Base-by-base conservation (phyloP, 1,140 invertebrate species). In the Drosophila bifasciata region DNA sequence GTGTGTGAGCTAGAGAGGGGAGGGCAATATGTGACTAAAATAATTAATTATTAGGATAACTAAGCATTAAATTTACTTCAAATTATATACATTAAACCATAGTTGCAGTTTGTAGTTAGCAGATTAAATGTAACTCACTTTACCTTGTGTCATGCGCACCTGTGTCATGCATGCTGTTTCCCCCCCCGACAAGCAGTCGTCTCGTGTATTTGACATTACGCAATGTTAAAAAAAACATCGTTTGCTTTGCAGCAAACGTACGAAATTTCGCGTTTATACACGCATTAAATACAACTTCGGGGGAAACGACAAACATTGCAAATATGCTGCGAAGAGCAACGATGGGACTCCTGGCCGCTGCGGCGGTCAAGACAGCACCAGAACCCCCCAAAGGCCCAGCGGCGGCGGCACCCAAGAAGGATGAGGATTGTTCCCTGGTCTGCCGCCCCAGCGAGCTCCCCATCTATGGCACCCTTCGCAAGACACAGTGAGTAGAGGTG, bases 381-480 rank as follows among this genome's bases (percentile, higher is more conserved):
- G 61, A 66, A n/a, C 41, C 48, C 23, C 25, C 16, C 6, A 68
- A 41, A 40, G 13, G 39, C 23, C 3, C 21, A 36, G 1, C n/a
- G n/a, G n/a, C n/a, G n/a, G n/a, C n/a, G n/a, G n/a, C 8, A 3
- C 9, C 36, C 1, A 21, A 48, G 8, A 5, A 43, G 23, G 57
- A 67, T 23, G 6, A 43, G 32, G 57, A 67, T 28, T 61, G 19
- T 44, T 53, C 61, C 15, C 21, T 91, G 16, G 36, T 88, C 1
- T 90, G 90, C 40, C 78, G 73, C 17, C 84, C 90, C 17, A 84
- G 74, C 32, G 90, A 91, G 0, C 46, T 91, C 49, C 90, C 90
- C 8, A 69, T 91, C 32, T 91, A 91, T 36, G 72, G 76, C 5
- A 67, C 70, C 6, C 43, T 91, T 32, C 86, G 77, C 5, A 46